Base-by-base conservation (phyloP, 2,113 vertebrate species). In the Campylomormyrus numenius region DNA sequence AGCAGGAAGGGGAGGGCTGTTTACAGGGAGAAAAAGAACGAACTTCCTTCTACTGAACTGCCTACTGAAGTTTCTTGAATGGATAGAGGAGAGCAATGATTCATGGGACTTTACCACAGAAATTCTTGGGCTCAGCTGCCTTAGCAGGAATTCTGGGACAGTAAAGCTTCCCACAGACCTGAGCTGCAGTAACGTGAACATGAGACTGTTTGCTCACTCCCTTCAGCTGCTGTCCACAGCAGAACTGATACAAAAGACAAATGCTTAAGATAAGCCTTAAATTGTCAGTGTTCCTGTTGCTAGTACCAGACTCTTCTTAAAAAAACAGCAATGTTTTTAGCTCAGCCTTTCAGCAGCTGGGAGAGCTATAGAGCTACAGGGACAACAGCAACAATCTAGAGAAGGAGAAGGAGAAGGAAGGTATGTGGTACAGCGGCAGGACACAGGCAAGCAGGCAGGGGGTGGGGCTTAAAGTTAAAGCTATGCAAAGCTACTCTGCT, bases 311-410 rank as follows among this genome's bases (percentile, higher is more conserved):
- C 13, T 39, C 27, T 19, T 53, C 8, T 15, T 27, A 1, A 27
- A 56, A 7, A 39, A 53, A 35, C 9, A 83, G 9, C 9, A 17
- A 62, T 31, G 45, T 48, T 48, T 85, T 85, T 5, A 85, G 27
- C 70, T 6, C 85, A 91, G 90, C 88, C 87, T 90, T 94, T 94
- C 94, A 94, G 94, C 93, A 95, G 93, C 93, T 91, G 92, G 86
- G 90, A 13, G 74, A 93, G 93, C 93, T 93, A 92, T 93, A 90
- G 58, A 90, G 70, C 77, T 66, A 83, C 88, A 17, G 89, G 17
- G 11, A 86, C 21, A 70, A 42, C 17, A 70, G 21, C 17, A 31
- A 39, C 27, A 89, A 58, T 9, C 7, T 83, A 83, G 17, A 17
- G 84, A 66, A 21, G 1, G 42, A 17, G 84, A 66, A 21, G 1